A percentile compares a stretch with the other conserved stretches of the same genome.
Conservation (phyloP, 2,888 invertebrate genomes). For the Cacoxenus indagator region DNA sequence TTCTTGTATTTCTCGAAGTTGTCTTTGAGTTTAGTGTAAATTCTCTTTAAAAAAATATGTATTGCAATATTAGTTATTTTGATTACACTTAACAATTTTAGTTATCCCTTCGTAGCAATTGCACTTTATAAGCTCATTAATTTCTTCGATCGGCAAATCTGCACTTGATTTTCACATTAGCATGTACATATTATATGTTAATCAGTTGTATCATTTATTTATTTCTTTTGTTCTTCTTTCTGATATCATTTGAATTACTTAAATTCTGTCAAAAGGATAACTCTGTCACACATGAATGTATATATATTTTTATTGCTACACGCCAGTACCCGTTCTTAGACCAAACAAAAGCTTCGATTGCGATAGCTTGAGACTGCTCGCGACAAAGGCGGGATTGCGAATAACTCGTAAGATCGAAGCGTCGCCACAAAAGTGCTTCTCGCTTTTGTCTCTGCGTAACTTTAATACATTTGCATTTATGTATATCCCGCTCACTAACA, state of each 20-base stretch:
- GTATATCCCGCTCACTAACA: conserved; percentile 54
- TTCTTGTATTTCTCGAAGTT: too few relatives aligned
- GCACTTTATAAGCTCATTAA: too few relatives aligned
- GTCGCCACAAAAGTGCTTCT: conserved; percentile 32
- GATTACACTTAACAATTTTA: too few relatives aligned
- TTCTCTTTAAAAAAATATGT: too few relatives aligned
- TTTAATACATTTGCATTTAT: conserved; percentile 59
- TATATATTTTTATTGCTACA: conserved; percentile 47
- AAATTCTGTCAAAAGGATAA: neutral
- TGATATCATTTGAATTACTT: neutral
- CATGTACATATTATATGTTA: too few relatives aligned
- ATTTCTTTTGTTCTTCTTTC: too few relatives aligned
- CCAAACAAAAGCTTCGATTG: conserved; percentile 50
- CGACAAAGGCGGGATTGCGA: conserved; percentile 70
- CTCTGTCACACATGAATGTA: neutral
- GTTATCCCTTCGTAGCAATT: too few relatives aligned
- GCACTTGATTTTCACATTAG: too few relatives aligned
- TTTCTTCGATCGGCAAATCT: too few relatives aligned
- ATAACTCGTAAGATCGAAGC: conserved; percentile 56
- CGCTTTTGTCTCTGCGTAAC: neutral
- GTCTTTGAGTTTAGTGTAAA: too few relatives aligned
- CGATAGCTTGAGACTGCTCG: conserved; percentile 69
- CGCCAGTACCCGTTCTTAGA: conserved; percentile 34
- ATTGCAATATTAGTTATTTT: too few relatives aligned
- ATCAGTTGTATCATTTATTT: too few relatives aligned